phyloP scores from a whole-genome alignment of 2,113 vertebrate genomes.

The Lamprologus callipterus region DNA sequence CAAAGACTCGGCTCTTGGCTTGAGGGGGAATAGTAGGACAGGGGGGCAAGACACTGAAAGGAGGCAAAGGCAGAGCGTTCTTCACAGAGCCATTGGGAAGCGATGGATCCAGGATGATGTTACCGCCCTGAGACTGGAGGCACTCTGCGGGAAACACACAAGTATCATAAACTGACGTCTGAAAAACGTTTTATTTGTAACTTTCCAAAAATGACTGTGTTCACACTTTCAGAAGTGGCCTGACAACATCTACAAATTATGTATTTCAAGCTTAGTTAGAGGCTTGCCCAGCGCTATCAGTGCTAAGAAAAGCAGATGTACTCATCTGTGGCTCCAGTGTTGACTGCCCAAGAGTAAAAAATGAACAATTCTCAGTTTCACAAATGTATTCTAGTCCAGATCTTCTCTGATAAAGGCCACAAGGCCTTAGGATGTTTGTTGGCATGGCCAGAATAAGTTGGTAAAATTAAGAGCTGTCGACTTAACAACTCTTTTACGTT shows the following conservation, averaged over 20 bases:
- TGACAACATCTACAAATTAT: too few relatives aligned
- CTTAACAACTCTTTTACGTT: neutral
- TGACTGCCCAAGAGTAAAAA: too few relatives aligned
- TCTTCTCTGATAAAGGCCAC: too few relatives aligned
- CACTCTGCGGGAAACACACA: constrained; percentile 58
- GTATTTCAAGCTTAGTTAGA: too few relatives aligned
- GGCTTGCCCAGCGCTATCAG: fast-evolving
- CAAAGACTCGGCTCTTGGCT: constrained; percentile 78
- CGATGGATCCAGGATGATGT: constrained; percentile 53
- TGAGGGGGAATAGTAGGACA: constrained; percentile 72
- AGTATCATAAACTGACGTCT: neutral
- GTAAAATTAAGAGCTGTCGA: too few relatives aligned
- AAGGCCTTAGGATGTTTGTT: too few relatives aligned
- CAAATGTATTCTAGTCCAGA: too few relatives aligned
- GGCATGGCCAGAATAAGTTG: too few relatives aligned
- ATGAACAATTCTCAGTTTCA: too few relatives aligned
- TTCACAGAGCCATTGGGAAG: constrained; percentile 56
- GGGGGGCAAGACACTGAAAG: constrained; percentile 54
- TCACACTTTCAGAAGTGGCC: too few relatives aligned
- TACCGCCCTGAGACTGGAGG: constrained; percentile 33
- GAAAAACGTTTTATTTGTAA: neutral
- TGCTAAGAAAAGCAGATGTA: too few relatives aligned
- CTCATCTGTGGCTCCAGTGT: too few relatives aligned
- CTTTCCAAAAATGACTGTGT: neutral
- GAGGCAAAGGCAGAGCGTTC: constrained; percentile 50